phyloP scores from a whole-genome alignment of 2,113 vertebrate genomes.

The Dendrocopos noguchii region DNA sequence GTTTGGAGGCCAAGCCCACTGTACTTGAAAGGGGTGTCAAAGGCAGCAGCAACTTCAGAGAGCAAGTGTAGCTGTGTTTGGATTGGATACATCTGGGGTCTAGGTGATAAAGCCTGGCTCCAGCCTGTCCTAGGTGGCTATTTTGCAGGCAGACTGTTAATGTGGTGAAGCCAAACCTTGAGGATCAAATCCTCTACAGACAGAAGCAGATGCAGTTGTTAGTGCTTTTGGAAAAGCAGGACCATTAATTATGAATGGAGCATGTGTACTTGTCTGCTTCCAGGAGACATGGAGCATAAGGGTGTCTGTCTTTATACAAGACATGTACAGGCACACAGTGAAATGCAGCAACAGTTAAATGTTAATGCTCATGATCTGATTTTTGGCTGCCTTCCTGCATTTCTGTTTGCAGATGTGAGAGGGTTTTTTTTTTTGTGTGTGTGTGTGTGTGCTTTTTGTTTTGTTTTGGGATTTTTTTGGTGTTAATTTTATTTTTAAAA shows the following conservation, averaged over 20 bases:
- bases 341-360: constrained; percentile 21
- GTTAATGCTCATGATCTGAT: not conserved
- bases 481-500: not conserved
- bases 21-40: not conserved
- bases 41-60: not conserved
- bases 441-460: not conserved
- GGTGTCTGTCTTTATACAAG: not conserved
- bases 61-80: not conserved
- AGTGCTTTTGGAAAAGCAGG: constrained; percentile 12
- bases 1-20: not conserved
- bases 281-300: not conserved
- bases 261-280: not conserved
- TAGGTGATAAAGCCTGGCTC: not conserved
- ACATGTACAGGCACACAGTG: not conserved
- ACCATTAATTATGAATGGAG: constrained; percentile 33
- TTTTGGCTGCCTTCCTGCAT: constrained; percentile 41
- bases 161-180: constrained; percentile 8
- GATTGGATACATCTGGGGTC: not conserved
- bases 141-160: constrained; percentile 6
- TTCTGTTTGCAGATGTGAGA: constrained; percentile 30
- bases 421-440: not conserved
- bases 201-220: constrained; percentile 41
- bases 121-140: not conserved
- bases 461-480: too few relatives aligned
- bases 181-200: constrained; percentile 5